Evolutionary conservation across 2,113 vertebrate genomes (phyloP).

Genomic region (Albula glossodonta): DNA sequence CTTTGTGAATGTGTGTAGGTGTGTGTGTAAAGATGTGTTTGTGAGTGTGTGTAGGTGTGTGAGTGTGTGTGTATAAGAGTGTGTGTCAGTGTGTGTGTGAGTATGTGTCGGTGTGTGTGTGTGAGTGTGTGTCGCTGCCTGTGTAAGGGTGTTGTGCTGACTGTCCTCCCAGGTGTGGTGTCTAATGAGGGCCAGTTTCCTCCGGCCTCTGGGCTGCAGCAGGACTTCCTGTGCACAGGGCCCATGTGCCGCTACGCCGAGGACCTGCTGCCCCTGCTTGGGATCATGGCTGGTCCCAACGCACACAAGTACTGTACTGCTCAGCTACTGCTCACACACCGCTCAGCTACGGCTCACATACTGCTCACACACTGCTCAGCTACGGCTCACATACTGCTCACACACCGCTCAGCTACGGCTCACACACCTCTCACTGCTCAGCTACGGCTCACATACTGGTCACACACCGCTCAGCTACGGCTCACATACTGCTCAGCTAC

Average conservation of each 20-base stretch:
- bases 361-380: too few species aligned
- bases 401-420: too few species aligned
- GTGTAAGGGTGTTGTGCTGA: not conserved
- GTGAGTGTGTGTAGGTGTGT: not conserved
- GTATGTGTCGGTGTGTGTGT: not conserved
- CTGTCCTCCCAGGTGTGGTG: constrained; percentile 62
- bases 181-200: constrained; percentile 73
- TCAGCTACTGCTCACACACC: not conserved
- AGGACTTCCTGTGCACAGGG: constrained; percentile 64
- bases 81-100: not conserved
- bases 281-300: constrained; percentile 70
- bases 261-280: constrained; percentile 66
- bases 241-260: constrained; percentile 75
- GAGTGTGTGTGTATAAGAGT: not conserved
- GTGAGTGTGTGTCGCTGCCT: not conserved
- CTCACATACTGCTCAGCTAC: too few species aligned
- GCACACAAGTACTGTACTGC: constrained; percentile 53
- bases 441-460: too few species aligned
- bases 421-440: too few species aligned
- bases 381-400: too few species aligned
- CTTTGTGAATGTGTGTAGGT: not conserved
- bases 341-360: not conserved
- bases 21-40: not conserved
- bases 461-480: too few species aligned
- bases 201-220: constrained; percentile 34